Conservation (phyloP, 2,113 vertebrate genomes). For the Lycaon pictus region DNA sequence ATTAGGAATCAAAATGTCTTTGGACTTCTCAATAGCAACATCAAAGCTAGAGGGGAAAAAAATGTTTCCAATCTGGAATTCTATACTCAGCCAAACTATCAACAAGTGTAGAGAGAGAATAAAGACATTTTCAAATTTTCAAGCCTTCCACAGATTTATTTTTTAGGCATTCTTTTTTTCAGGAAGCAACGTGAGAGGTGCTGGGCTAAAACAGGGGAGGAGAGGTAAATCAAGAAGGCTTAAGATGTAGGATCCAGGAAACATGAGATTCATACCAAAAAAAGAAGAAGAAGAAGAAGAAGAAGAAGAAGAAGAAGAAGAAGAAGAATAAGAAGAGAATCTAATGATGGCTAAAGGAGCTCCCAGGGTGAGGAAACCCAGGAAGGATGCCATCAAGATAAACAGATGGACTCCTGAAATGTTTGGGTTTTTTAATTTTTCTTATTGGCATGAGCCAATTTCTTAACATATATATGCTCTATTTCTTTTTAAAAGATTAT, state of each 20-base stretch:
- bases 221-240: not conserved
- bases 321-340: not conserved
- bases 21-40: not conserved
- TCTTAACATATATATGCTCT: too few species aligned
- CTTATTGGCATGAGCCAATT: too few species aligned
- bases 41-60: not conserved
- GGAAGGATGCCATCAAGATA: not conserved
- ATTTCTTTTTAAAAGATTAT: too few species aligned
- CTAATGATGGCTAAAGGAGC: not conserved
- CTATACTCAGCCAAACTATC: not conserved
- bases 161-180: not conserved
- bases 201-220: not conserved
- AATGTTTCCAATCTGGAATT: not conserved
- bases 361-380: not conserved
- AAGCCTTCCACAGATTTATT: not conserved
- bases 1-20: constrained; percentile 1
- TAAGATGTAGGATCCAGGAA: not conserved
- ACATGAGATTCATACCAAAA: not conserved
- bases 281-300: not conserved
- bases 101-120: not conserved
- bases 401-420: not conserved
- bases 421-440: not conserved
- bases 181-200: not conserved
- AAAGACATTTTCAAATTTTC: not conserved
- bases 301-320: not conserved